Base-by-base conservation (phyloP, 2,113 vertebrate species). In the Narcine bancroftii region DNA sequence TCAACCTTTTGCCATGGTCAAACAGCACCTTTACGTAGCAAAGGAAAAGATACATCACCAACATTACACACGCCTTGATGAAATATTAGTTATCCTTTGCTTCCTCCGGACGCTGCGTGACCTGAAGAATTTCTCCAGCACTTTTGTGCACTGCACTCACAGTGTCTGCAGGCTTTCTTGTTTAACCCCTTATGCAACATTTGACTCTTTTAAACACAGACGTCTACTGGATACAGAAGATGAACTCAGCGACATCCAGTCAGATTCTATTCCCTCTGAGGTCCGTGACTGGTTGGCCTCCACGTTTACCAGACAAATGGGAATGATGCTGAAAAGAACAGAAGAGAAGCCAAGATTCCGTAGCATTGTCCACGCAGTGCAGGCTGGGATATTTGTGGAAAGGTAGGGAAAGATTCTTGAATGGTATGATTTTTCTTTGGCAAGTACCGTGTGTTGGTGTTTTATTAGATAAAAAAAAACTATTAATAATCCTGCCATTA, bases 341-440 rank as follows among this genome's bases (percentile, higher is more conserved):
- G 98, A 99, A 87, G 99, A 99, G 93, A 99, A 99, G 73, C 98
- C 98, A 0, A 95, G 97, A 1, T 99, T 99, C 95, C 97, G 97
- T 92, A 99, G 97, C 95, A 99, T 99, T 0, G 99, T 99, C 73
- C 99, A 99, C 6, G 99, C 98, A 0, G 98, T 99, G 65, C 98
- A 99, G 95, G 99, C 99, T 89, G 99, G 99, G 65, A 99, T 99
- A 95, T 99, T 99, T 93, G 99, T 99, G 29, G 99, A 99, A 95
- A 98, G 99, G 99, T 99, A 95, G 94, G 73, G 29, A 21, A 42
- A 0, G 21, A 33, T 47, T 42, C 39, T 6, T 33, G 42, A 91
- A 26, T 6, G 21, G 19, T 26, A 69, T 29, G 6, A 24, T 6
- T 91, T 42, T 45, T n/a, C n/a, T 42, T 33, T 33, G 5, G 39